Conservation (phyloP, 2,113 vertebrate species). For the Upupa epops region DNA sequence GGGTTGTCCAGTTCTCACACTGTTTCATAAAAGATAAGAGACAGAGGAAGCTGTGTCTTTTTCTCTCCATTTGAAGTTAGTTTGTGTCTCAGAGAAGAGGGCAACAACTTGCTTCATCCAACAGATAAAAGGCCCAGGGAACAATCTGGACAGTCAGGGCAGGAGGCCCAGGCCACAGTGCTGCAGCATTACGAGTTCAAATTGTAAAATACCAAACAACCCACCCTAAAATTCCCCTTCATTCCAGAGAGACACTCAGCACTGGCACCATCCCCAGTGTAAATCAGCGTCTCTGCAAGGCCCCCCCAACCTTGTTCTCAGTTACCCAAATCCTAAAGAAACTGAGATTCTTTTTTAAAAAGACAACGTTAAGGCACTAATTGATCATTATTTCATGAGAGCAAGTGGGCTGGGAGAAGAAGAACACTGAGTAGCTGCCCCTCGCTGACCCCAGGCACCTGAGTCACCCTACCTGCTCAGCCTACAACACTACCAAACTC, state of each 20-base stretch:
- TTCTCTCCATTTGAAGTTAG: not conserved
- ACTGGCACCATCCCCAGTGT: not conserved
- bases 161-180: not conserved
- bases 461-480: too few species aligned
- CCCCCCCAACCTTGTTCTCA: not conserved
- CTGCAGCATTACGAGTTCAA: too few species aligned
- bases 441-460: too few species aligned
- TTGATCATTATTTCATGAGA: too few species aligned
- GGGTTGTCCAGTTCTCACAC: slow-evolving; percentile 77
- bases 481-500: too few species aligned
- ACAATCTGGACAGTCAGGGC: not conserved
- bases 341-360: too few species aligned
- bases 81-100: not conserved
- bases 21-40: not conserved
- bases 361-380: too few species aligned
- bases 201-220: too few species aligned
- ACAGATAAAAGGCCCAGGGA: not conserved
- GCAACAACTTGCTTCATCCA: not conserved
- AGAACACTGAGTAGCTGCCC: too few species aligned
- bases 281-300: fast-evolving
- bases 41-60: not conserved
- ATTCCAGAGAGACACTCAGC: not conserved
- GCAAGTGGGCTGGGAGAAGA: too few species aligned
- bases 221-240: too few species aligned
- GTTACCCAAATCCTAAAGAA: not conserved